Base-by-base conservation (phyloP, 2,797 vertebrate genomes). In the Lacerta bilineata region DNA sequence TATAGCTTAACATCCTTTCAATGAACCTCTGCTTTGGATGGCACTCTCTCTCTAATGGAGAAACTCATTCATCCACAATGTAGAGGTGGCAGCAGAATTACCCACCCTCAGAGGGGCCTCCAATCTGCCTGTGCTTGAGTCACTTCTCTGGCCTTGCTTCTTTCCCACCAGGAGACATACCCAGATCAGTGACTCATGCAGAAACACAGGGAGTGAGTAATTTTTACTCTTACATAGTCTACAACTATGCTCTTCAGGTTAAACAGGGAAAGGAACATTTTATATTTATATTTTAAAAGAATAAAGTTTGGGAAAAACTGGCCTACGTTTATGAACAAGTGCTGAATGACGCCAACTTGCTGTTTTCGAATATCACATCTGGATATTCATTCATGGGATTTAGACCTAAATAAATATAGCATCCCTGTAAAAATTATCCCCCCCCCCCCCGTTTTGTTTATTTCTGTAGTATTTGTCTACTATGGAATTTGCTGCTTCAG, bases 401-500 rank as follows among this genome's bases (percentile, higher is more conserved):
- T 33, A 72, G 36, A 84, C 33, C 29, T 72, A 69, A 71, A 79
- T 84, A 33, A 59, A 79, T 18, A 43, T 84, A 27, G 18, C 27
- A 72, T 46, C 36, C 27, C 25, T 25, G 4, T 71, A 84, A 84
- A 84, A 83, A 55, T 43, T 78, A 41, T n/a, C n/a, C n/a, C 41
- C 18, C 75, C 13, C 25, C 8, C 43, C 13, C 50, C 11, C 0
- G 13, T 55, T 55, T 55, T 55, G 50, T 55, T 88, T 79, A 41
- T 72, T 80, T 88, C 4, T 59, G 10, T 74, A 46, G 29, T 20
- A n/a, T 17, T 88, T 80, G 50, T 6, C 71, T 80, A n/a, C 68
- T 72, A 46, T 79, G 20, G 39, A 36, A 10, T 41, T 81, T 85
- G 46, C 43, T 81, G n/a, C 23, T 85, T 81, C 74, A 86, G 18